These are phyloP conservation scores for Kryptolebias marmoratus DNA, from an alignment of 2,113 vertebrate genomes.

Conservation along the genomic window DNA sequence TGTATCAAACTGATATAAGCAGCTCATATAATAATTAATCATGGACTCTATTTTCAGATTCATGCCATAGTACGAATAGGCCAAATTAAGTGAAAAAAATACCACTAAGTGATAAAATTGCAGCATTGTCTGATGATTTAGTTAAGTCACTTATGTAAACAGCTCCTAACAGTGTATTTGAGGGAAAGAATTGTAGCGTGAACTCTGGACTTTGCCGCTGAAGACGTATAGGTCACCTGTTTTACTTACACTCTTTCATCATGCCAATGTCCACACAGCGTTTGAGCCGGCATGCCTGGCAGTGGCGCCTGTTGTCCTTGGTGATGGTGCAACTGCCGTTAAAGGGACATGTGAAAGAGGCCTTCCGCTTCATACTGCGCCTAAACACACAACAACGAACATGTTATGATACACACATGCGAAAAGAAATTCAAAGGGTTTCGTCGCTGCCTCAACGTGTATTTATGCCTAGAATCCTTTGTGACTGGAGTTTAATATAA, in stretches of 20 bases:
- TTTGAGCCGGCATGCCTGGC: constrained; percentile 95
- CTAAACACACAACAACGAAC: constrained; percentile 66
- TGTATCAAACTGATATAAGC: not conserved
- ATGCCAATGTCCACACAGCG: constrained; percentile 97
- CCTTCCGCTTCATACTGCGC: constrained; percentile 97
- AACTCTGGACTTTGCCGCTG: not conserved
- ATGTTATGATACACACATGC: constrained; percentile 16
- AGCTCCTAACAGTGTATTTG: not conserved
- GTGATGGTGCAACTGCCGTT: constrained; percentile 93
- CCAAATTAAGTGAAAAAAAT: not conserved
- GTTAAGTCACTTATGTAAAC: not conserved
- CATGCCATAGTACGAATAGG: not conserved
- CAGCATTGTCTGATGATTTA: not conserved
- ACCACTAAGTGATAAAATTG: not conserved
- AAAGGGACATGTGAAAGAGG: constrained; percentile 94
- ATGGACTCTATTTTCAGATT: not conserved
- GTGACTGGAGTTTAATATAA: not conserved
- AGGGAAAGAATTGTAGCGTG: not conserved
- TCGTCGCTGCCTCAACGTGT: not conserved
- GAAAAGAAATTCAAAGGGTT: not conserved
- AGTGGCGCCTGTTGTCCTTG: constrained; percentile 98
- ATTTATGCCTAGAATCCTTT: not conserved
- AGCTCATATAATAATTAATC: not conserved
- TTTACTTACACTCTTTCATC: constrained; percentile 98
- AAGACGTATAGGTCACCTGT: constrained; percentile 31